phyloP scores from a whole-genome alignment of 2,797 vertebrate genomes.

The Silurus aristotelis region DNA sequence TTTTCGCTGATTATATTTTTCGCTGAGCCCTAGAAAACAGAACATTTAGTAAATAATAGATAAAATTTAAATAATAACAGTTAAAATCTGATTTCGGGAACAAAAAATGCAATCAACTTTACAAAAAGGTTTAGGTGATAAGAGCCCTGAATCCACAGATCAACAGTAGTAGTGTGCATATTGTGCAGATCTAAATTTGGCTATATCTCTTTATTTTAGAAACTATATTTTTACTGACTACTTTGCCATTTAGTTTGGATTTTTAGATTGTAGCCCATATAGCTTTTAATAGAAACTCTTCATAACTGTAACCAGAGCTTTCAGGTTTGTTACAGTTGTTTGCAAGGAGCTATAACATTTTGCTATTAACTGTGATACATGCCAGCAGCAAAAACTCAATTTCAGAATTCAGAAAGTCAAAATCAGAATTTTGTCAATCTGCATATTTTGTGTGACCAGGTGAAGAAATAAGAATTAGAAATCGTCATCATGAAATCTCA shows the following conservation, averaged over 20 bases:
- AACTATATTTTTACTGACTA: not conserved
- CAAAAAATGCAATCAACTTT: not conserved
- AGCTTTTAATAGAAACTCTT: not conserved
- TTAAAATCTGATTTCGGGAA: not conserved
- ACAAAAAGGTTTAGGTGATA: not conserved
- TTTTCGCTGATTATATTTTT: too few relatives aligned
- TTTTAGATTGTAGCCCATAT: not conserved
- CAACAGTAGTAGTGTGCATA: not conserved
- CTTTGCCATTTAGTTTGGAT: not conserved
- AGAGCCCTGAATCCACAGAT: not conserved
- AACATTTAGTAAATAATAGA: not conserved
- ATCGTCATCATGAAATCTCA: not conserved
- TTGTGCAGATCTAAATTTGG: not conserved
- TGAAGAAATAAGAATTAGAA: not conserved
- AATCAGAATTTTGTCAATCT: not conserved
- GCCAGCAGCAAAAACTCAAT: not conserved
- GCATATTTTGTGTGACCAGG: not conserved
- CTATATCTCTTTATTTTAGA: not conserved
- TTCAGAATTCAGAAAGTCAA: not conserved
- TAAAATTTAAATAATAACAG: not conserved
- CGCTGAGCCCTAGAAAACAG: not conserved
- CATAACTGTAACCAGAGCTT: not conserved
- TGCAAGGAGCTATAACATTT: not conserved
- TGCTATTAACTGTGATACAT: not conserved
- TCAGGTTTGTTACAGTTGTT: not conserved